Evolutionary conservation across 2,797 vertebrate genomes (phyloP), one percentile per base, ranked within the genome.

Genomic region (Pantherophis vulpinus): DNA sequence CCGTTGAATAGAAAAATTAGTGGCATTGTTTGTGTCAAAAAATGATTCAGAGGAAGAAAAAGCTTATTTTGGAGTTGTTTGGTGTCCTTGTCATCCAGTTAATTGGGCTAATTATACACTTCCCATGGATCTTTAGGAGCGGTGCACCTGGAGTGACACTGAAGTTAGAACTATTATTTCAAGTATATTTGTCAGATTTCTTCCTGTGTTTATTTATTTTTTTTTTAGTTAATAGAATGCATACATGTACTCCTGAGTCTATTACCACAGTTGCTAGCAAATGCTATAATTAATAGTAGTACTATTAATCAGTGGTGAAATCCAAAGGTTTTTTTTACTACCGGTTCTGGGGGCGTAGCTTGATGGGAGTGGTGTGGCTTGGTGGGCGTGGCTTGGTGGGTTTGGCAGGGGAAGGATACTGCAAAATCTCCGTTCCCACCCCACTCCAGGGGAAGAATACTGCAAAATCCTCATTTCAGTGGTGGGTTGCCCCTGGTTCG

Each of bases 11-110:
- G 66, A 25, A 25, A 32, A 74, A 61, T 54, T 87, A 79, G 37
- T 42, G 93, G 94, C 93, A 74, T 87, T 90, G 86, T 74, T 66
- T 25, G 37, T 9, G 55, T 74, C 27, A 94, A 87, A 51, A 59
- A 8, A n/a, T 94, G 2, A 90, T 91, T 13, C 29, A 92, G 63
- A 42, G 87, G 92, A 59, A 55, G 93, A 94, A 27, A 74, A 94
- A 92, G 91, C 20, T 0, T 54, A 4, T n/a, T 74, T 79, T 74
- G 94, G 94, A 94, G 74, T 1, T 13, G 58, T 94, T 51, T 59
- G 74, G 61, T 90, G 83, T 10, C 5, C n/a, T 51, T 93, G 54
- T 61, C 32, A 91, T 93, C 93, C 89, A 58, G 54, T 91, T 0
- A 5, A 4, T 86, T 93, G 70, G 51, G 70, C 55, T 87, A 0